Base-by-base conservation (phyloP, 2,888 invertebrate species). In the Melieria omissa region DNA sequence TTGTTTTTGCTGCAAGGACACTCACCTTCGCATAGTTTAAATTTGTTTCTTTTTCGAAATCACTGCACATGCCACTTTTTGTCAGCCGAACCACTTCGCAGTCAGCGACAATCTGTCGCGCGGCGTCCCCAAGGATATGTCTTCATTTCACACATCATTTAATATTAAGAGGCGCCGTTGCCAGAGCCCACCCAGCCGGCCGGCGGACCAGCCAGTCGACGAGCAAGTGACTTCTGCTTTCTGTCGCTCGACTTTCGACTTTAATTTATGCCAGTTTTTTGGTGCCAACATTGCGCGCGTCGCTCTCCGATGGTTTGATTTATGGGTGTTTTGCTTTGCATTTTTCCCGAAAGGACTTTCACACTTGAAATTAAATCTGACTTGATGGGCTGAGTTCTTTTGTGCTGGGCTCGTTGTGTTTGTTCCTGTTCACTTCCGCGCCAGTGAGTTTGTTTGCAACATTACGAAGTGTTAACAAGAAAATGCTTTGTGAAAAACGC, bases 61-160 rank as follows among this genome's bases (percentile, higher is more conserved):
- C 29, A 29, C 29, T 29, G 29, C 29, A 29, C 29, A 29, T 29
- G 29, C 29, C 29, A 3, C 29, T 2, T 29, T 29, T 29, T 29
- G 29, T 29, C 29, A 29, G 29, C 29, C 29, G 29, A 29, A 29
- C 29, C 29, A 29, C 2, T 29, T 0, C 29, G 29, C 29, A 29
- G 29, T 3, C 29, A 29, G 29, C 29, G 29, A 29, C 29, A 29
- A 29, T 29, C 29, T 29, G 29, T 55, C 47, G 52, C 16, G 68
- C 41, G 69, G 69, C 73, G 70, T 79, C 83, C 82, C 82, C 73
- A 71, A 68, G 84, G 84, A 82, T 78, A 79, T 71, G 76, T 79
- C 79, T 84, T 84, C 80, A 83, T 83, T 83, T 84, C 81, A 82
- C 83, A 84, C 83, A 79, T 84, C 84, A 84, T 83, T 83, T 82